phyloP scores from a whole-genome alignment of 2,797 vertebrate species.

The Leptodactylus fallax region DNA sequence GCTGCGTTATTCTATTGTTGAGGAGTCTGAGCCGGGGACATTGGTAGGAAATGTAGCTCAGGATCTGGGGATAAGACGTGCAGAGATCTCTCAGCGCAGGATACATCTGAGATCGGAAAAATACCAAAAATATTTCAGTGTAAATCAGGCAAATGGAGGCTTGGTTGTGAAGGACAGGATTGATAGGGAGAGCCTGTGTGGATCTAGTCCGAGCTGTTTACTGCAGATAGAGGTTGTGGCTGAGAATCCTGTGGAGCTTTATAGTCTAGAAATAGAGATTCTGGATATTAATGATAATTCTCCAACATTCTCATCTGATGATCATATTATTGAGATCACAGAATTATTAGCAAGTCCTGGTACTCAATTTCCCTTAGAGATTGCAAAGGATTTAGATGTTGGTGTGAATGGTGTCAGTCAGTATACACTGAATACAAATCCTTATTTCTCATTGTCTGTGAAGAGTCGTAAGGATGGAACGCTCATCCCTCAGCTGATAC shows the following conservation, averaged over 20 bases:
- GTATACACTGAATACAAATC: conserved; percentile 78
- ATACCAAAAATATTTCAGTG: conserved; percentile 75
- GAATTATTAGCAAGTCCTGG: not conserved
- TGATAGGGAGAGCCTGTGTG: conserved; percentile 71
- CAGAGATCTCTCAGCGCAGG: conserved; percentile 68
- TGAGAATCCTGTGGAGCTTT: conserved; percentile 71
- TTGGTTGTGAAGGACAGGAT: conserved; percentile 70
- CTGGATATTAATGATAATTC: conserved; percentile 71
- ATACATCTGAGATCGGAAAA: conserved; percentile 71
- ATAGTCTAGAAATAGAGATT: conserved; percentile 72
- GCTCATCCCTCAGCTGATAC: conserved; percentile 36
- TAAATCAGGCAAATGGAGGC: conserved; percentile 70
- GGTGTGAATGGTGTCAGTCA: conserved; percentile 81
- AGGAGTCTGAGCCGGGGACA: conserved; percentile 30
- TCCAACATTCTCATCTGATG: conserved; percentile 68
- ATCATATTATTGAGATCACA: conserved; percentile 23
- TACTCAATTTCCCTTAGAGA: conserved; percentile 78
- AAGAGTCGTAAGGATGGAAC: conserved; percentile 65
- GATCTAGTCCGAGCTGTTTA: conserved; percentile 66
- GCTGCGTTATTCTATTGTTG: conserved; percentile 38
- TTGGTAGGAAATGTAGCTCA: conserved; percentile 46
- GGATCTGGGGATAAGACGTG: conserved; percentile 61
- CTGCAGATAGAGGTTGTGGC: conserved; percentile 71
- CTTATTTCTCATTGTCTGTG: conserved; percentile 79
- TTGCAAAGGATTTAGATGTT: conserved; percentile 83